Evolutionary conservation across 2,113 vertebrate genomes (phyloP).

Genomic region (Heloderma charlesbogerti): DNA sequence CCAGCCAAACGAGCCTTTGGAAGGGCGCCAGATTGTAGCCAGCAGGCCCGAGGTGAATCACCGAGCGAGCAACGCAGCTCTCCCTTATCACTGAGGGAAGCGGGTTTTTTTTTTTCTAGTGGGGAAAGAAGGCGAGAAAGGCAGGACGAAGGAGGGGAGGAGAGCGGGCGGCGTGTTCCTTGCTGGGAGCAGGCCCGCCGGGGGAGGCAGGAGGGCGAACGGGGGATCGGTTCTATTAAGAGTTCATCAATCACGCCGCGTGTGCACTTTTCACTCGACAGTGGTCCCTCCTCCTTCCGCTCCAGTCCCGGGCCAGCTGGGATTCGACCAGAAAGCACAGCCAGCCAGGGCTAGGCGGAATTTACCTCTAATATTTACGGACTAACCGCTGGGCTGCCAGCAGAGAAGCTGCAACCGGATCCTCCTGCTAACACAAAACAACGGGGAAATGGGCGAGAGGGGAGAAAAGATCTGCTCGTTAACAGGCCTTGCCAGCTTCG

Average conservation of each 20-base stretch:
- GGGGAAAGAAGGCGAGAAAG: neutral
- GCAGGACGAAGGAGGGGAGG: neutral
- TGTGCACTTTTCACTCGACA: constrained; percentile 75
- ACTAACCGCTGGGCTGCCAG: neutral
- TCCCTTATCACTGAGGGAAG: neutral
- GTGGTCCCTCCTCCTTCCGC: constrained; percentile 76
- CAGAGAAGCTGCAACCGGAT: neutral
- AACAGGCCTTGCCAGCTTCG: neutral
- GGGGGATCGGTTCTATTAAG: constrained; percentile 66
- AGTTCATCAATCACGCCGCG: constrained; percentile 81
- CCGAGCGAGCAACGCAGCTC: constrained; percentile 31
- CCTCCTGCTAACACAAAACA: neutral
- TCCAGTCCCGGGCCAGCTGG: constrained; percentile 76
- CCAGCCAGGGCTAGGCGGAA: constrained; percentile 40
- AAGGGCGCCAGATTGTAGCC: rapidly evolving
- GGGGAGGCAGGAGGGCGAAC: constrained; percentile 13
- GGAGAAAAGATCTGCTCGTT: neutral
- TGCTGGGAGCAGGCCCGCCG: constrained; percentile 35
- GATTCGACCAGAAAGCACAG: constrained; percentile 69
- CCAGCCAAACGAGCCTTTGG: neutral
- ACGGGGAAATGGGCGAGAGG: too few species aligned
- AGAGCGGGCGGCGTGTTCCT: neutral
- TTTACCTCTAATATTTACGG: rapidly evolving
- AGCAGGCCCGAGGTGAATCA: constrained; percentile 43
- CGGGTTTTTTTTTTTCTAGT: neutral